Percentiles rank a stretch among this genome's conserved stretches.
phyloP scores from a whole-genome alignment of 2,888 invertebrate genomes.

The Heliconius sara region DNA sequence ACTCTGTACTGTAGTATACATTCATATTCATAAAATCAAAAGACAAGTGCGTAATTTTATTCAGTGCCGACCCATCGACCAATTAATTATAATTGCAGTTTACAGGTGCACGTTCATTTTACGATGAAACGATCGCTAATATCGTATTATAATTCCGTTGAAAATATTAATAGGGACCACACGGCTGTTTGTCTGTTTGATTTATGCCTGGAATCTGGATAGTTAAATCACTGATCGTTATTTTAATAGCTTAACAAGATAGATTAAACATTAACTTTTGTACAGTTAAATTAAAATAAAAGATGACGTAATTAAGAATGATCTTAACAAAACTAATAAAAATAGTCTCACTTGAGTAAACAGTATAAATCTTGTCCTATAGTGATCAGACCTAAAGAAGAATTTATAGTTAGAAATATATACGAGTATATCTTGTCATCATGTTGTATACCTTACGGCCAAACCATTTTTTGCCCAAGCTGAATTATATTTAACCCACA shows the following conservation, averaged over 20 bases:
- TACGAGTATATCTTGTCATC: no score
- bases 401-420: no score
- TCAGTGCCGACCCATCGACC: constrained; percentile 10
- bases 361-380: background rate
- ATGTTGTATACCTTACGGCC: no score
- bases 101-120: constrained; percentile 29
- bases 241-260: constrained; percentile 1
- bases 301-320: background rate
- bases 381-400: background rate
- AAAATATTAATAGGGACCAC: constrained; percentile 36
- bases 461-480: no score
- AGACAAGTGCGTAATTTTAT: constrained; percentile 28
- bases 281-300: background rate
- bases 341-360: background rate
- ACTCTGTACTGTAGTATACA: background rate
- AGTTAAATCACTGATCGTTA: constrained; percentile 31
- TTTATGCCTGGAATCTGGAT: constrained; percentile 32
- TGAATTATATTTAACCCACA: no score
- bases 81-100: constrained; percentile 29
- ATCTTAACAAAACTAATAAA: background rate
- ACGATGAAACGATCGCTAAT: constrained; percentile 28
- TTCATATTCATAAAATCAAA: background rate
- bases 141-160: constrained; percentile 27
- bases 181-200: constrained; percentile 34
- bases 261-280: background rate